These are phyloP conservation scores for Nemurella pictetii DNA, from an alignment of 2,888 invertebrate species.

Conservation along the genomic window DNA sequence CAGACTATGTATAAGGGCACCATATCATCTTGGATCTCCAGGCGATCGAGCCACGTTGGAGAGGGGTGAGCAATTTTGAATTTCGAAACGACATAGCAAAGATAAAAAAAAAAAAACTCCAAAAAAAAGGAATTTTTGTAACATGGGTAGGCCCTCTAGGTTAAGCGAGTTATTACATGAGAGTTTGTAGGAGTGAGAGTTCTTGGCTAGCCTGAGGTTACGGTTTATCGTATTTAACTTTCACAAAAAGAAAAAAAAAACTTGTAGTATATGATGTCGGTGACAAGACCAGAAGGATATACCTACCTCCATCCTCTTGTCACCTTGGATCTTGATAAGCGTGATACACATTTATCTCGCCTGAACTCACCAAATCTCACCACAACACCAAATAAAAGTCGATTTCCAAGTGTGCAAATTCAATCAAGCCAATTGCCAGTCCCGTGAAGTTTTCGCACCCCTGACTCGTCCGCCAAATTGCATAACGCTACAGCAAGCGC, in stretches of 20 bases:
- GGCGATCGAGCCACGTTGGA: neutral
- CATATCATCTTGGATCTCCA: neutral
- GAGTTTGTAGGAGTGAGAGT: neutral
- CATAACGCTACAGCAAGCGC: neutral
- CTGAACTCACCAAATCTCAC: neutral
- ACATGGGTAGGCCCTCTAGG: neutral
- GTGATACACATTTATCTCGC: neutral
- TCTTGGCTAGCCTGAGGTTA: neutral
- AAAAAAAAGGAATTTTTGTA: neutral
- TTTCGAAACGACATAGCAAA: neutral
- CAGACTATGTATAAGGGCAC: neutral
- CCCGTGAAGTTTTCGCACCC: neutral
- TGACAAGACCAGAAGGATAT: neutral
- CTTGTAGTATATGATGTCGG: neutral
- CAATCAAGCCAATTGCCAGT: neutral
- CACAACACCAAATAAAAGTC: too few relatives aligned
- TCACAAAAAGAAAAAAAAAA: too few relatives aligned
- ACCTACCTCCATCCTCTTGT: neutral
- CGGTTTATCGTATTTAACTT: neutral
- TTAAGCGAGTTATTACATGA: neutral
- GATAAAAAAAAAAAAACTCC: neutral
- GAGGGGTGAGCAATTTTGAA: neutral
- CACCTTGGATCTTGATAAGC: neutral
- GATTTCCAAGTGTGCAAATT: neutral
- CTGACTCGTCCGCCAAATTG: neutral